Evolutionary conservation across 2,888 invertebrate species (phyloP).

Genomic region (Nudaria mundana): DNA sequence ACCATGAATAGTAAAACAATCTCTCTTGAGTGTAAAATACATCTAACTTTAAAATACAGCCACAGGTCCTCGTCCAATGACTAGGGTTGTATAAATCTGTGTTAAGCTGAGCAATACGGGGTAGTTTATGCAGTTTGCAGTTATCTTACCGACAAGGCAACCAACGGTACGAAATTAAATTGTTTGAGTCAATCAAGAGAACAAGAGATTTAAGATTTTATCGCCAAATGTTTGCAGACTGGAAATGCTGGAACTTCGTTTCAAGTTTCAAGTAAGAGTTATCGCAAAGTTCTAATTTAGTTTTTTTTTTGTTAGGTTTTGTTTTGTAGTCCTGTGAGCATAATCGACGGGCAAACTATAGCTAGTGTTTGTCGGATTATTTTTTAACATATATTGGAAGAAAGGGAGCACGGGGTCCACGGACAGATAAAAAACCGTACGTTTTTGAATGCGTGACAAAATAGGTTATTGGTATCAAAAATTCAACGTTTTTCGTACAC

Average conservation of each 20-base stretch:
- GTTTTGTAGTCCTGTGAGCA: too few species aligned
- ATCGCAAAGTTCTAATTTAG: background rate
- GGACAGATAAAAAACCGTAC: too few species aligned
- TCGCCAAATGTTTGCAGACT: conserved; percentile 17
- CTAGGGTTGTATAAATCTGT: conserved; percentile 50
- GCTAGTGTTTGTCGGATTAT: too few species aligned
- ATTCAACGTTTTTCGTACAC: too few species aligned
- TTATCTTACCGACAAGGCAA: conserved; percentile 28
- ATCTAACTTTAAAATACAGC: conserved; percentile 32
- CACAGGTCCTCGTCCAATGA: conserved; percentile 31
- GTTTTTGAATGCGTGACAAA: too few species aligned
- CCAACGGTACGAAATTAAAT: conserved; percentile 29
- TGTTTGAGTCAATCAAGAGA: conserved; percentile 33
- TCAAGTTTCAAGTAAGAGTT: conserved; percentile 1
- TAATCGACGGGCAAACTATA: too few species aligned
- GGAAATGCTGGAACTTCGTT: background rate
- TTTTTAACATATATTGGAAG: too few species aligned
- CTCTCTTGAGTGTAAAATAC: conserved; percentile 8
- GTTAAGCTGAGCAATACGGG: conserved; percentile 44
- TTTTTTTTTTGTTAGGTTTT: background rate
- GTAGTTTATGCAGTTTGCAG: conserved; percentile 46
- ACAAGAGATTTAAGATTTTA: conserved; percentile 31
- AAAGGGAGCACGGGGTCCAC: too few species aligned
- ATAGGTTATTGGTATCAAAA: too few species aligned
- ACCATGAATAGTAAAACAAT: conserved; percentile 4